phyloP scores from a whole-genome alignment of 2,113 vertebrate species.

The Dicrurus megarhynchus region DNA sequence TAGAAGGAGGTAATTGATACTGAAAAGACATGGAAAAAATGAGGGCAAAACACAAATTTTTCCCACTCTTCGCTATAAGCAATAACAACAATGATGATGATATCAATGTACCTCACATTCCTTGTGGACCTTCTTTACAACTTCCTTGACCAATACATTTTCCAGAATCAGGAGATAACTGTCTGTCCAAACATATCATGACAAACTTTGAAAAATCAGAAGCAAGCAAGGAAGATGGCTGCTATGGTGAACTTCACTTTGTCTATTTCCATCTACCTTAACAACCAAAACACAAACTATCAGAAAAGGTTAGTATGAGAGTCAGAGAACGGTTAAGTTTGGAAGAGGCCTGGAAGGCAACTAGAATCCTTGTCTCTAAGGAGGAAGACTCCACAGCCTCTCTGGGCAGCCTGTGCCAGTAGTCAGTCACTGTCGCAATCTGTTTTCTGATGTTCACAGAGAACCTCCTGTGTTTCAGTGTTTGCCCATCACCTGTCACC shows the following conservation, averaged over 20 bases:
- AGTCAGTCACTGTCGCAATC: neutral
- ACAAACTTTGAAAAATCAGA: neutral
- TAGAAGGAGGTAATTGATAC: neutral
- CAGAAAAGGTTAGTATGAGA: neutral
- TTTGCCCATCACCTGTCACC: neutral
- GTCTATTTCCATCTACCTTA: neutral
- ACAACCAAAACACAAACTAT: neutral
- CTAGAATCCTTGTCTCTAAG: neutral
- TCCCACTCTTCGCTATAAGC: neutral
- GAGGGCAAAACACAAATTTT: neutral
- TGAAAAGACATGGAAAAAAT: neutral
- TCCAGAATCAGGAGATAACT: neutral
- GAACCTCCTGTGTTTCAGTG: neutral
- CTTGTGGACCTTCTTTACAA: neutral
- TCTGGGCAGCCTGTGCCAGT: neutral
- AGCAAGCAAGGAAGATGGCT: neutral
- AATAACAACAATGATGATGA: neutral
- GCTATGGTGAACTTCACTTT: neutral
- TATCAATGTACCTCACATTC: neutral
- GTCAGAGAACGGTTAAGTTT: neutral
- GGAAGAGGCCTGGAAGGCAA: neutral
- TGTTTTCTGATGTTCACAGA: neutral
- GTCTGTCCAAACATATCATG: neutral
- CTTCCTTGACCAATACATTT: neutral
- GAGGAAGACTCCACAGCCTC: neutral